Evolutionary conservation across 2,113 vertebrate genomes (phyloP).

Genomic region (Equus przewalskii): DNA sequence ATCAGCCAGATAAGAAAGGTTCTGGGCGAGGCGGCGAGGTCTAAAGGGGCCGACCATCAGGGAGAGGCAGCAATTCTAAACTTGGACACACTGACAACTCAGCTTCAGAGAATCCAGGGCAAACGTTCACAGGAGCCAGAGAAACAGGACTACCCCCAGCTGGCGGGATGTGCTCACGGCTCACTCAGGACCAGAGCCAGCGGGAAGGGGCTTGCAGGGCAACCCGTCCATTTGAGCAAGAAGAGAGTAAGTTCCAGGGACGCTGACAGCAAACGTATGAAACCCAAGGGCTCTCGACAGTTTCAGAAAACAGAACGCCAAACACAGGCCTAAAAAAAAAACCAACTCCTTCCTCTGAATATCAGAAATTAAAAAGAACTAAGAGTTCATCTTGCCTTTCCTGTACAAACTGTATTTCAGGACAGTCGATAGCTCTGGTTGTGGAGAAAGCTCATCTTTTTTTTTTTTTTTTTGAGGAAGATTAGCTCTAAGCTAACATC

Average conservation of each 20-base stretch:
- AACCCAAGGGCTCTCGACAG: no score
- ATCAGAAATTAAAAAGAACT: neutral
- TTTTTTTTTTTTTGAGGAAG: no score
- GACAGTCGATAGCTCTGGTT: neutral
- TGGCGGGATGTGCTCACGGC: no score
- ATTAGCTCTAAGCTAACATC: no score
- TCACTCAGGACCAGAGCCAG: no score
- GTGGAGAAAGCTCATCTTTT: neutral
- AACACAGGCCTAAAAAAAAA: neutral
- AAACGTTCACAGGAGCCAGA: neutral
- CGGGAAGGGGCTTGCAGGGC: fast-evolving
- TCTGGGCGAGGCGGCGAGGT: neutral
- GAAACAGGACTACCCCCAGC: no score
- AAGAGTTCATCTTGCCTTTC: fast-evolving
- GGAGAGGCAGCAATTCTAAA: neutral
- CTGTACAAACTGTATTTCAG: no score
- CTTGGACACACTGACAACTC: neutral
- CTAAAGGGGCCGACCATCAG: neutral
- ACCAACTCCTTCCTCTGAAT: neutral
- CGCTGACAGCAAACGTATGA: no score
- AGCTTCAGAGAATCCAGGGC: neutral
- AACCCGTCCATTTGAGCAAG: neutral
- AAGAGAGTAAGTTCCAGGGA: no score
- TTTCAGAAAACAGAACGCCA: no score
- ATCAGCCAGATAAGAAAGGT: neutral